Evolutionary conservation across 2,113 vertebrate species (phyloP), one percentile per base, ranked within the genome.

Genomic region (Chauna torquata): DNA sequence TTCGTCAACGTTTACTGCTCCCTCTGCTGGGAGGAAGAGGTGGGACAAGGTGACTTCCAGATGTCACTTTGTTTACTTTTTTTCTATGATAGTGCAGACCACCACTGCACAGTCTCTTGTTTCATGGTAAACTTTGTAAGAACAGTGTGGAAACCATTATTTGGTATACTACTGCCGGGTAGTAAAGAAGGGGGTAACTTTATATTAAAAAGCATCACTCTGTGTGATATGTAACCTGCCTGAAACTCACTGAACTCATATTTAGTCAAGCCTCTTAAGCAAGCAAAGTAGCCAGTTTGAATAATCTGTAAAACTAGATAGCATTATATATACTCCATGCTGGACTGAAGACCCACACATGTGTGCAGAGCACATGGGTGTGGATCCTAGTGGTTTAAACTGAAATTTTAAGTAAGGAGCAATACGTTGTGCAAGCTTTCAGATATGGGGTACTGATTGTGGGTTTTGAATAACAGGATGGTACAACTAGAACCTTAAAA

Each of bases 291-390:
- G 23, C 15, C 5, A 38, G 23, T 57, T 50, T 32, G 61, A 62
- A 58, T 49, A 15, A n/a, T 38, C 3, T 40, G 11, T 38, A 54
- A 62, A 66, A 19, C 6, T 15, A 38, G n/a, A 3, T 45, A 36
- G 6, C 36, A 19, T 54, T 87, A 7, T 3, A 7, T 3, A 11
- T 28, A 2, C 0, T 75, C 5, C 8, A 6, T 28, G 40, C 8
- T 82, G 72, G 13, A n/a, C 27, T 86, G 57, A 49, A 70, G 59
- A 28, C 47, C 19, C 0, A 0, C 1, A 4, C 38, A 1, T 15
- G 4, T 22, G 5, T 38, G 11, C 34, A 45, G 38, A 58, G 34
- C 12, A n/a, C n/a, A n/a, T n/a, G n/a, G n/a, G n/a, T n/a, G n/a
- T 82, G 36, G 27, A 34, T 54, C 24, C 20, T 22, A 13, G 13